Percentiles rank a stretch among this genome's conserved stretches.
phyloP scores from a whole-genome alignment of 2,888 invertebrate genomes.

The Coecobrya sp. region DNA sequence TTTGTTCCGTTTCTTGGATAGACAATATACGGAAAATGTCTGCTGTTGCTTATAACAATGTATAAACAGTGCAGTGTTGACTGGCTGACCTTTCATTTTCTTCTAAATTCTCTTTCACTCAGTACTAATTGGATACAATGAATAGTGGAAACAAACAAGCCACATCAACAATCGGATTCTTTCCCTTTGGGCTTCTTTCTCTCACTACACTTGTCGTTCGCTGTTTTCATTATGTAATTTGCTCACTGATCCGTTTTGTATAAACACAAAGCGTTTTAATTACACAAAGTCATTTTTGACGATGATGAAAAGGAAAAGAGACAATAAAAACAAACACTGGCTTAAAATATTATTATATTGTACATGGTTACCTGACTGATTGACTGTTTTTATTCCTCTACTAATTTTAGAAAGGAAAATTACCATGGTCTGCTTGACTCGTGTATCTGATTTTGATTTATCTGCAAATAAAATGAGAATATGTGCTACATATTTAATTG shows the following conservation, averaged over 20 bases:
- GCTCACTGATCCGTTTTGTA: constrained; percentile 13
- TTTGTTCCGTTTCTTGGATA: no score
- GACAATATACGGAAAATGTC: no score
- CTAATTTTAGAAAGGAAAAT: background rate
- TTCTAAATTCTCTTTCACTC: constrained; percentile 9
- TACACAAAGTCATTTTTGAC: constrained; percentile 47
- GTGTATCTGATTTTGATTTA: background rate
- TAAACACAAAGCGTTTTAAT: constrained; percentile 25
- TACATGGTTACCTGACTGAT: background rate
- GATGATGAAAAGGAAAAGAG: background rate
- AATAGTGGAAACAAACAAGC: background rate
- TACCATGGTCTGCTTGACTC: background rate
- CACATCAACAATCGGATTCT: constrained; percentile 39
- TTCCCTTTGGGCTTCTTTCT: background rate
- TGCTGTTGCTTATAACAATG: background rate
- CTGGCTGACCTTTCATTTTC: background rate
- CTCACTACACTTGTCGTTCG: background rate
- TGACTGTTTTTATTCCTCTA: background rate
- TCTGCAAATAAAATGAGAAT: background rate
- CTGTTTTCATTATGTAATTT: background rate
- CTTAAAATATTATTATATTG: constrained; percentile 7
- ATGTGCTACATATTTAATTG: no score
- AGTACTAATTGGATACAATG: constrained; percentile 45
- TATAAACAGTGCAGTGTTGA: no score
- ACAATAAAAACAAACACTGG: constrained; percentile 28